Evolutionary conservation across 2,888 invertebrate genomes (phyloP).

Genomic region (Lacanobia oleracea): DNA sequence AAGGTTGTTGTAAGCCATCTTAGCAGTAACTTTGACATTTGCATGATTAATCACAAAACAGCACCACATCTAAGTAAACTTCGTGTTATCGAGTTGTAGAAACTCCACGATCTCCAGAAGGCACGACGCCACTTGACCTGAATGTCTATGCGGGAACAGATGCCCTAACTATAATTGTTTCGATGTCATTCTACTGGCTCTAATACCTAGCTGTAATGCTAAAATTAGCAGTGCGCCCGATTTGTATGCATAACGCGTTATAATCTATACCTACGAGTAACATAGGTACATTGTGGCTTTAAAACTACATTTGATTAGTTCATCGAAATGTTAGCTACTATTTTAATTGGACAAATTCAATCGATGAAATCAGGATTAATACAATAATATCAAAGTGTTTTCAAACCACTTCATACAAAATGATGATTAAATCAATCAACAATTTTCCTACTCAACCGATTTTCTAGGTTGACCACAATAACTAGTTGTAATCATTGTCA

Average conservation of each 20-base stretch:
- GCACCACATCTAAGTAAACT: slow-evolving; percentile 28
- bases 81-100: slow-evolving; percentile 25
- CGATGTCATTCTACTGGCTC: slow-evolving; percentile 65
- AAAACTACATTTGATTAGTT: neutral
- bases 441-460: neutral
- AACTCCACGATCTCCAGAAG: slow-evolving; percentile 18
- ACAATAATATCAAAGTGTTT: no score
- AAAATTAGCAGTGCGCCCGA: slow-evolving; percentile 66
- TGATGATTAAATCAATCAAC: neutral
- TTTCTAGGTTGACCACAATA: neutral
- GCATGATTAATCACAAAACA: slow-evolving; percentile 45
- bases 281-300: neutral
- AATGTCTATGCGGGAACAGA: slow-evolving; percentile 46
- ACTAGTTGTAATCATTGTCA: neutral
- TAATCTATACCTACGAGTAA: slow-evolving; percentile 23
- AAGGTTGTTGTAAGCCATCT: slow-evolving; percentile 49
- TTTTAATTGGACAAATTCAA: neutral
- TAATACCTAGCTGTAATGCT: slow-evolving; percentile 65
- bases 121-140: slow-evolving; percentile 56
- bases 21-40: slow-evolving; percentile 40
- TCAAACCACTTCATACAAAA: neutral
- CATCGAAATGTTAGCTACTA: neutral
- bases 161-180: slow-evolving; percentile 68
- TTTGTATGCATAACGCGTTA: slow-evolving; percentile 35
- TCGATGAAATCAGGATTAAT: slow-evolving; percentile 2